Evolutionary conservation across 2,113 vertebrate genomes (phyloP).

Genomic region (Zosterops japonicus): DNA sequence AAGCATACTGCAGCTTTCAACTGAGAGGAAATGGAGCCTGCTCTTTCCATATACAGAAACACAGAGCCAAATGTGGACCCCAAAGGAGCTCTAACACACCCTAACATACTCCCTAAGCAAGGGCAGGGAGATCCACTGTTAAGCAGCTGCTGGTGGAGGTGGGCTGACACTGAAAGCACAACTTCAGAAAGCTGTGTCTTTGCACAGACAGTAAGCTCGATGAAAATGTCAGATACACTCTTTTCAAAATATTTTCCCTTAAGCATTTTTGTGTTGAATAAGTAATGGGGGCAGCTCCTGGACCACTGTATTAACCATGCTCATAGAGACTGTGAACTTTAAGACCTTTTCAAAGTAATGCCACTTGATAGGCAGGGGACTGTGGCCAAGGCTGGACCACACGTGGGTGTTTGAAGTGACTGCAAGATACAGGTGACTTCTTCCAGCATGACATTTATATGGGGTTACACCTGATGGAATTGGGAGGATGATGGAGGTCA

Average conservation of each 20-base stretch:
- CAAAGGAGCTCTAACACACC: background rate
- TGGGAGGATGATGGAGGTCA: background rate
- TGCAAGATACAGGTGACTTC: background rate
- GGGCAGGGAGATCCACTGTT: background rate
- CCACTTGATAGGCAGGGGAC: background rate
- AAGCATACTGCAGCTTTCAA: background rate
- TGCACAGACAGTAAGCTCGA: background rate
- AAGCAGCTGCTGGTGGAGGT: background rate
- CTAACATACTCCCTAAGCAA: background rate
- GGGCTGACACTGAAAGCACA: background rate
- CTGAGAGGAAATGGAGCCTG: background rate
- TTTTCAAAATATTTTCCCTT: background rate
- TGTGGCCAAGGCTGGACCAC: background rate
- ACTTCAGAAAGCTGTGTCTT: background rate
- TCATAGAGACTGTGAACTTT: background rate
- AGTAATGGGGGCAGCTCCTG: background rate
- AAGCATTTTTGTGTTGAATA: background rate
- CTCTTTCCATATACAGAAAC: background rate
- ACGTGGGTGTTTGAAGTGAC: accelerated
- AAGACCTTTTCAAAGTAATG: background rate
- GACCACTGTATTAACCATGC: background rate
- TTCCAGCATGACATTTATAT: background rate
- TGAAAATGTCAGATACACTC: background rate
- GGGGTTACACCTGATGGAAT: background rate
- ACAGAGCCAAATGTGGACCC: background rate